Evolutionary conservation across 2,113 vertebrate genomes (phyloP).

Genomic region (Stictonetta naevosa): DNA sequence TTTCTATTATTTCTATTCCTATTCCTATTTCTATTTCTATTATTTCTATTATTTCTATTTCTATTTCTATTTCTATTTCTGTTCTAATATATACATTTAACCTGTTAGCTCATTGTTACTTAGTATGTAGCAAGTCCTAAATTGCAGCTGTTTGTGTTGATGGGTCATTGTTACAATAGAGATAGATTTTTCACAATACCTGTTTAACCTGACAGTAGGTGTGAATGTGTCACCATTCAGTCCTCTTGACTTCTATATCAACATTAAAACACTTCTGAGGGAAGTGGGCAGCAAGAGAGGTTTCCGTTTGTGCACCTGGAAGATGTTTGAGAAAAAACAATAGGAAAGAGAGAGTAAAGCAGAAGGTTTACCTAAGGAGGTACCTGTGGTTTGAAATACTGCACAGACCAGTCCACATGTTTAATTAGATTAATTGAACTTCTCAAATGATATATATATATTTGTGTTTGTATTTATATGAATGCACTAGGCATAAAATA

Average conservation of each 20-base stretch:
- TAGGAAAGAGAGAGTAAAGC: neutral
- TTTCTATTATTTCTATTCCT: too few species aligned
- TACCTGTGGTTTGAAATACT: neutral
- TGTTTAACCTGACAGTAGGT: neutral
- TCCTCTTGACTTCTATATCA: neutral
- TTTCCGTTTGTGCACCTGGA: neutral
- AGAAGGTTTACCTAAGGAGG: neutral
- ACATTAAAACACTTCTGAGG: neutral
- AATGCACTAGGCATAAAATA: neutral
- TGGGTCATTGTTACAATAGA: neutral
- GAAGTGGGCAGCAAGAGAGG: neutral
- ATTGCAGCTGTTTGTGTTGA: neutral
- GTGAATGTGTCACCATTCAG: neutral
- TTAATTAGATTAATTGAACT: neutral
- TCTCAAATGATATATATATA: neutral
- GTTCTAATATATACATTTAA: neutral
- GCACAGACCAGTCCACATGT: neutral
- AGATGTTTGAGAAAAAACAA: neutral
- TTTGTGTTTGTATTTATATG: neutral
- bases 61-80: neutral
- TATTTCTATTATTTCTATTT: too few species aligned
- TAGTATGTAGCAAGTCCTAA: neutral
- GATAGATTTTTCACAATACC: neutral
- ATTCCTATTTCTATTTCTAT: too few species aligned
- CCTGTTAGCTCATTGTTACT: neutral